These are phyloP conservation scores for Darevskia nairensis DNA, from an alignment of 2,797 vertebrate species.

Conservation along the genomic window DNA sequence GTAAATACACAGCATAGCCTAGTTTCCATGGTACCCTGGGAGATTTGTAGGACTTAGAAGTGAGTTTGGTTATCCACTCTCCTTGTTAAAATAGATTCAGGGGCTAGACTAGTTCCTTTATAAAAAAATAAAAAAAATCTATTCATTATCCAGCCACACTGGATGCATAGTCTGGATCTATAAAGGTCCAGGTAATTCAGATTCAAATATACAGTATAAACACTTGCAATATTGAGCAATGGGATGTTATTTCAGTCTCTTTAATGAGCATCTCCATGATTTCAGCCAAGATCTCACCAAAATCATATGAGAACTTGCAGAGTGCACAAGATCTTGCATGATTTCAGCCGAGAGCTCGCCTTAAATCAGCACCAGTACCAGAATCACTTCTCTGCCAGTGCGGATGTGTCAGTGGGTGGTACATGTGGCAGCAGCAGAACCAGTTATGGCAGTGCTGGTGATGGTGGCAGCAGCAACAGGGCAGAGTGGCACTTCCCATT, in stretches of 20 bases:
- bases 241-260: background rate
- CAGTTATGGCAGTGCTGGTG: no score
- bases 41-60: conserved; percentile 62
- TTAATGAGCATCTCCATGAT: conserved; percentile 16
- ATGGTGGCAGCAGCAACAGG: no score
- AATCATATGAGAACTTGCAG: no score
- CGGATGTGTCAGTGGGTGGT: no score
- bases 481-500: no score
- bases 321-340: no score
- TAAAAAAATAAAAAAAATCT: background rate
- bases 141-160: conserved; percentile 34
- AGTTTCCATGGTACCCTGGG: conserved; percentile 56
- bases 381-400: no score
- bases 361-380: no score
- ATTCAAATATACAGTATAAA: background rate
- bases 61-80: conserved; percentile 55
- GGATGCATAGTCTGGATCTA: background rate
- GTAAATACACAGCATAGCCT: conserved; percentile 69
- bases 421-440: no score
- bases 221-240: background rate
- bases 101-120: background rate
- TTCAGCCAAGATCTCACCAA: no score
- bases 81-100: conserved; percentile 48
- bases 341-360: no score
- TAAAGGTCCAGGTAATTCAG: background rate